Percentiles rank a stretch among this genome's conserved stretches.
These are phyloP conservation scores for Cactoblastis cactorum DNA, from an alignment of 2,888 invertebrate genomes.

Conservation along the genomic window DNA sequence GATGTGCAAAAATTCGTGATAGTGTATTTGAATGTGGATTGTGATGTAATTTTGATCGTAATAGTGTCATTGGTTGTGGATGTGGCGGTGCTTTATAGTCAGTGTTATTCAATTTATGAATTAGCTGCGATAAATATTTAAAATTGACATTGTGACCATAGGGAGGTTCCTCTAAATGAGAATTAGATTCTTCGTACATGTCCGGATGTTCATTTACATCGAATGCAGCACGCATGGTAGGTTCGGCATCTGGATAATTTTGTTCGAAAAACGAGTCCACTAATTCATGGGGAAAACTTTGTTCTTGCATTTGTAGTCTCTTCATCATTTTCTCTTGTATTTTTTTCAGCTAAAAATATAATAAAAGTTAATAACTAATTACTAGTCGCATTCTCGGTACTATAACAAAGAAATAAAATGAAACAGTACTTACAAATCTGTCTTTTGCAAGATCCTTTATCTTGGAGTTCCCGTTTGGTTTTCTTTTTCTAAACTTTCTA, in stretches of 20 bases:
- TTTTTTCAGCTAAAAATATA: conserved; percentile 33
- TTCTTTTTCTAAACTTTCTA: not conserved
- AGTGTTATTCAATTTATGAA: conserved; percentile 37
- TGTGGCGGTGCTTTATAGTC: not conserved
- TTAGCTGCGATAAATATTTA: conserved; percentile 61
- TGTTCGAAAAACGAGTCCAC: conserved; percentile 25
- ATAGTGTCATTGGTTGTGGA: not conserved
- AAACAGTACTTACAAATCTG: not conserved
- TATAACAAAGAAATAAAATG: not conserved
- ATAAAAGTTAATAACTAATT: not conserved
- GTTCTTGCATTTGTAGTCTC: conserved; percentile 27
- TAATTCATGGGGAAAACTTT: conserved; percentile 25
- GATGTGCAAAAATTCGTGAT: too few species aligned
- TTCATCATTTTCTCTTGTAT: conserved; percentile 31
- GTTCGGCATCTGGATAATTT: not conserved
- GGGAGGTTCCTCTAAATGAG: conserved; percentile 21
- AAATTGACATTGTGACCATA: conserved; percentile 48
- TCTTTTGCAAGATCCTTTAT: not conserved
- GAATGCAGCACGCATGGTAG: not conserved
- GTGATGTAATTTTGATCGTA: not conserved
- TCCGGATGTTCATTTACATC: conserved; percentile 18
- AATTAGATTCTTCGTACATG: conserved; percentile 19
- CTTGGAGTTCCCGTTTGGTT: not conserved
- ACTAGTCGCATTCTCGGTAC: not conserved
- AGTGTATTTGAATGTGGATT: too few species aligned